Evolutionary conservation across 2,797 vertebrate species (phyloP).

Genomic region (Staurois parvus): DNA sequence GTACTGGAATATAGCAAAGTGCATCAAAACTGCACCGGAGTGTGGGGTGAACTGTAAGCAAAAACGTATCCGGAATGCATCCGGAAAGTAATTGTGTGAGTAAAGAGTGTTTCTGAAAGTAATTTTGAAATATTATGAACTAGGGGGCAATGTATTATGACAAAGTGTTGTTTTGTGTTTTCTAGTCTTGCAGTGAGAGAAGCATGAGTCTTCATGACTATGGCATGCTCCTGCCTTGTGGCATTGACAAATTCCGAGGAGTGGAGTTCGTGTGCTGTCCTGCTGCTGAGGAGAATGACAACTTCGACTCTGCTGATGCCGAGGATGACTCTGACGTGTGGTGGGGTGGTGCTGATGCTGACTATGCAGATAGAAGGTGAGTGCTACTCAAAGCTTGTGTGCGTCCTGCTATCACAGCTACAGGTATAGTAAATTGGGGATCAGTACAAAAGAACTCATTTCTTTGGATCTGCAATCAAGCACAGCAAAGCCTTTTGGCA

Average conservation of each 20-base stretch:
- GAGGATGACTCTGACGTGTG: conserved; percentile 95
- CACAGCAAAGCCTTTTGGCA: too few species aligned
- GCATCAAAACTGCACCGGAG: too few species aligned
- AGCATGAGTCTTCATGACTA: conserved; percentile 95
- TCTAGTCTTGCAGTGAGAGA: conserved; percentile 90
- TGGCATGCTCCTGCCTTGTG: conserved; percentile 95
- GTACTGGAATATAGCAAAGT: too few species aligned
- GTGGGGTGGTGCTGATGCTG: conserved; percentile 93
- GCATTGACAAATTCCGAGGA: conserved; percentile 93
- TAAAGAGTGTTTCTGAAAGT: too few species aligned
- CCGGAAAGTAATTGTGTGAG: too few species aligned
- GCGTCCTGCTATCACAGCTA: not conserved
- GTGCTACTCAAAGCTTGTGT: conserved; percentile 23
- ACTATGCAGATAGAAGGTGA: conserved; percentile 91
- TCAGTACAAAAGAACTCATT: not conserved
- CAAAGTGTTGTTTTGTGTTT: not conserved
- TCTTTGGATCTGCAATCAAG: too few species aligned
- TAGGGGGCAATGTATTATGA: not conserved
- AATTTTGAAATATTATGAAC: too few species aligned
- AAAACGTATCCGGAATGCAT: too few species aligned
- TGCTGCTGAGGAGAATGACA: conserved; percentile 80
- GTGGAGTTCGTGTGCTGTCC: conserved; percentile 98
- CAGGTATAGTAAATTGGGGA: not conserved
- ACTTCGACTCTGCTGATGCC: conserved; percentile 82
- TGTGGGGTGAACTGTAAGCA: too few species aligned